Base-by-base conservation (phyloP, 2,888 invertebrate species). In the Macaria notata region DNA sequence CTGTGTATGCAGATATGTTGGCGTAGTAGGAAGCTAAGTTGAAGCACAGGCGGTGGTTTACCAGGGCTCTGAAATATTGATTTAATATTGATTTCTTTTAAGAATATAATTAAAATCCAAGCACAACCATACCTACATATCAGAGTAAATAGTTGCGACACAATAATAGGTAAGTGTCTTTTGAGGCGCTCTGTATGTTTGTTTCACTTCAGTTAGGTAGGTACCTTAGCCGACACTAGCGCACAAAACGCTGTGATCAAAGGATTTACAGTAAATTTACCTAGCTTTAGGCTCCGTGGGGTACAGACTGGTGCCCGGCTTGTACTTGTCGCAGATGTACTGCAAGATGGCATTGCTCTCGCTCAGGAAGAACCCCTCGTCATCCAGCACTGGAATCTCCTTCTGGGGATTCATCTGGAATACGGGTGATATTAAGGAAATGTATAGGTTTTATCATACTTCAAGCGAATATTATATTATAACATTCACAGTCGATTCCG, bases 21-120 rank as follows among this genome's bases (percentile, higher is more conserved):
- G 93, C 93, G 79, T 96, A 96, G 78, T 95, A 96, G 49, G 95
- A 94, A 1, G 94, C 94, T 76, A 96, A 88, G 75, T 96, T 96
- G 81, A 96, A 97, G 72, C 95, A 95, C 42, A 96, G 84, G 4
- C 96, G 93, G 68, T 96, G 96, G 81, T 97, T 96, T 3, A 97
- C 94, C 53, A 95, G 79, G 0, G 96, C 96, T 62, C 96, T 93
- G 69, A 19, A 81, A 81, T 33, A 36, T 36, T 36, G 33, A 6
- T 36, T 36, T 36, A 36, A 36, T 7, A 7, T 36, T 36, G 33
- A 36, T 36, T 36, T 36, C 7, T 36, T 36, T 6, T 36, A 36
- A 36, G 5, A 36, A 36, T 19, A 19, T 19, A 19, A 19, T 19
- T 2, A 19, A 19, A 19, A 19, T 19, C 19, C 19, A 19, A 19